phyloP scores from a whole-genome alignment of 2,888 invertebrate genomes.

The Bibio marci region DNA sequence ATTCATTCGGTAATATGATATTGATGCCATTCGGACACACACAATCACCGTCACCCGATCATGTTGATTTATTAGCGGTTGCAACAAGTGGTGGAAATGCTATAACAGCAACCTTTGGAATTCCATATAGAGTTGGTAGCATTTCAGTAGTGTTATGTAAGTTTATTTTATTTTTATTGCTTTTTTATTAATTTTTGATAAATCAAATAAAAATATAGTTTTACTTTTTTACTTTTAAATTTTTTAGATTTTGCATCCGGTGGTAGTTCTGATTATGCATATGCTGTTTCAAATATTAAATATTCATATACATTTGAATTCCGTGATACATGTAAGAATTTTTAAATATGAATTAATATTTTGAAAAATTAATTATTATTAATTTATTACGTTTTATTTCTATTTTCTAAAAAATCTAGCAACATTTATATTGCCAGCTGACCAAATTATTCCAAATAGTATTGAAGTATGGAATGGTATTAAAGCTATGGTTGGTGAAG shows the following conservation, averaged over 20 bases:
- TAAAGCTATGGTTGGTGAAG: neutral
- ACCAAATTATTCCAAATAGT: slow-evolving; percentile 45
- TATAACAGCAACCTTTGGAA: slow-evolving; percentile 37
- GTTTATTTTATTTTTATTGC: too few species aligned
- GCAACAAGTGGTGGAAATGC: slow-evolving; percentile 29
- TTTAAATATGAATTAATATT: neutral
- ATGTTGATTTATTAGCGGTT: slow-evolving; percentile 27
- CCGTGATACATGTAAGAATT: slow-evolving; percentile 34
- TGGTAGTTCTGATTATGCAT: slow-evolving; percentile 57
- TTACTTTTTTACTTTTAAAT: too few species aligned
- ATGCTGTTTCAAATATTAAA: slow-evolving; percentile 44
- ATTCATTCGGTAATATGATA: slow-evolving; percentile 44
- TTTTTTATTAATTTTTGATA: too few species aligned
- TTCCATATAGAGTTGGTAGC: slow-evolving; percentile 42
- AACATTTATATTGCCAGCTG: slow-evolving; percentile 42
- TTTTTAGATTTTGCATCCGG: slow-evolving; percentile 45
- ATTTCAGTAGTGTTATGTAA: slow-evolving; percentile 38
- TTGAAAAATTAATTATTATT: slow-evolving; percentile 13
- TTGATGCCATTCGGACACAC: slow-evolving; percentile 42
- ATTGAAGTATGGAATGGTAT: slow-evolving; percentile 30
- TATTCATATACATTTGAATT: slow-evolving; percentile 52
- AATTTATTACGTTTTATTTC: slow-evolving; percentile 9
- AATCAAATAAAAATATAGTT: too few species aligned
- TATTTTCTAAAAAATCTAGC: too few species aligned
- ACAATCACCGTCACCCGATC: slow-evolving; percentile 29